Evolutionary conservation across 2,888 invertebrate species (phyloP), one percentile per base, ranked within the genome.

Genomic region (Lasioglossum villosulum): DNA sequence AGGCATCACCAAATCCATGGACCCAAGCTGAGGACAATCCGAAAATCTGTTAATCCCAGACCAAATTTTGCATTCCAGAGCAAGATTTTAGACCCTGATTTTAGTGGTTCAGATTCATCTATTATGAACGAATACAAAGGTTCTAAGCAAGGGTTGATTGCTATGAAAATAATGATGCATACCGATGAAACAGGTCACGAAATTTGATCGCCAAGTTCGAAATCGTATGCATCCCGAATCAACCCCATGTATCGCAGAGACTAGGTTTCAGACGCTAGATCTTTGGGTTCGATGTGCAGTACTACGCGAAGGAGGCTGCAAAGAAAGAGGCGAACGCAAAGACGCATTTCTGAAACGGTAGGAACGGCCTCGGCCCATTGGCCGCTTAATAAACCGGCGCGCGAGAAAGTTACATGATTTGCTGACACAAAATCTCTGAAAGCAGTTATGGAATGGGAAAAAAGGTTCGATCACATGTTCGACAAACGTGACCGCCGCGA

Each of bases 391-490:
- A 77, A 63, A 63, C 70, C 66, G 34, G 23, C 76, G 37, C 34
- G 56, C 72, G 72, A 73, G 84, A 90, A 90, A 86, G 82, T 77
- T 63, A 82, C 48, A 84, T 82, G 68, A 88, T 42, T 80, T 19
- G 72, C 84, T 84, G 84, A 80, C 88, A 83, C 86, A 39, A 89
- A 89, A 86, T 88, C 79, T 78, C 73, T 52, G 68, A 37, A 82
- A 89, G 80, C 82, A 66, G 86, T 78, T 59, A 30, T 34, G 78
- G 45, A 23, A 56, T 56, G 73, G 56, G 52, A 82, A 89, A 89
- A 90, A 75, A 78, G 48, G 45, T 74, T 39, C 79, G 86, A 87
- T 90, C 92, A 92, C 93, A 93, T 93, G 93, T 89, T 90, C 82
- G 87, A 71, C 78, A 91, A 92, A 92, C 92, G 92, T 92, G 93